These are phyloP conservation scores for Diploptera punctata DNA, from an alignment of 2,888 invertebrate genomes.

Conservation along the genomic window DNA sequence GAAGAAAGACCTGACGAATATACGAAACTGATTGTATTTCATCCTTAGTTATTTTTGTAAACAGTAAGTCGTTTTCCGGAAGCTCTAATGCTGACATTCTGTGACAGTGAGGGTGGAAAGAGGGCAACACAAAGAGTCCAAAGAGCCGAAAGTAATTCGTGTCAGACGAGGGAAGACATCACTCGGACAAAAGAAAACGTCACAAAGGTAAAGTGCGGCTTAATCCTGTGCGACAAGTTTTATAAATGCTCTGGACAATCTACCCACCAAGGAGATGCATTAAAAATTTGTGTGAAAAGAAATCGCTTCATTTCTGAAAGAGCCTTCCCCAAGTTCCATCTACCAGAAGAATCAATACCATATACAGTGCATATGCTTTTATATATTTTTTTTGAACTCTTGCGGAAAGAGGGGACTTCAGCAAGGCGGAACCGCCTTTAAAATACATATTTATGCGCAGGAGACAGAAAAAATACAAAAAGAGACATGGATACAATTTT, in stretches of 20 bases:
- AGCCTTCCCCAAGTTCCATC: not conserved
- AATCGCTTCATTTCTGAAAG: not conserved
- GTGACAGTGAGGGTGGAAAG: not conserved
- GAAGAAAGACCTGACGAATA: too few species aligned
- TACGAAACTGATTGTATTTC: too few species aligned
- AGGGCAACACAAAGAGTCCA: constrained; percentile 31
- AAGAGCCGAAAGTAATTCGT: constrained; percentile 38
- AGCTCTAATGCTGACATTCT: not conserved
- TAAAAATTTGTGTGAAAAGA: not conserved
- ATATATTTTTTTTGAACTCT: too few species aligned
- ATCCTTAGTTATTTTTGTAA: not conserved
- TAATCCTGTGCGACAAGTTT: constrained; percentile 32
- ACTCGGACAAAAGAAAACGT: constrained; percentile 33
- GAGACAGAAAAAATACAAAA: too few species aligned
- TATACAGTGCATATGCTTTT: too few species aligned
- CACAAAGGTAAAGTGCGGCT: constrained; percentile 33
- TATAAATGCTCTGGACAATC: constrained; percentile 21
- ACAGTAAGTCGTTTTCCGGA: not conserved
- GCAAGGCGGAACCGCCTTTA: too few species aligned
- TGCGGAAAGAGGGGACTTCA: too few species aligned
- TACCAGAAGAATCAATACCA: not conserved
- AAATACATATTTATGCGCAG: too few species aligned
- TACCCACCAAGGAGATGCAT: not conserved
- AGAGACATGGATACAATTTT: too few species aligned
- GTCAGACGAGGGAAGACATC: constrained; percentile 27